Base-by-base conservation (phyloP, 2,797 vertebrate species). In the Mormyrops attenuatus region DNA sequence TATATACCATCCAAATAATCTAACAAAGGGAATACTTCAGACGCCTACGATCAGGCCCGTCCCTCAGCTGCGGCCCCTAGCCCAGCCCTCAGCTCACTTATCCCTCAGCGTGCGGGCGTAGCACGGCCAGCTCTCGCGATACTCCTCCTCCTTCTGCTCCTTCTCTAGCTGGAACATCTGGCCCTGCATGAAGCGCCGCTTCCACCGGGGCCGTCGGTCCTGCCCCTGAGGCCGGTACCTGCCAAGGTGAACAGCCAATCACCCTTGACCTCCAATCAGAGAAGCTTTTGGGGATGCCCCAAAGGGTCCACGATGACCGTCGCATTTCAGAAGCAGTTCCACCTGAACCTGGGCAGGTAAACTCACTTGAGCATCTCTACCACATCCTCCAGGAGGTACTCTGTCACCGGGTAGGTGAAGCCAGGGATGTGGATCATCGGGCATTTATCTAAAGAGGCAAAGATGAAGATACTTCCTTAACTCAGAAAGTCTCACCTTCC, bases 381-480 rank as follows among this genome's bases (percentile, higher is more conserved):
- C 44, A 99, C 95, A 69, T 99, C 98, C 93, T 99, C 98, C 0
- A 99, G 95, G 52, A 99, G 95, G 91, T 97, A 98, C 66, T 99
- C 98, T 89, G 96, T 94, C 90, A 99, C 99, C 0, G 98, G 98
- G 93, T 97, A 99, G 0, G 99, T 97, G 93, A 98, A 97, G 0
- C 99, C 99, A 90, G 99, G 98, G 91, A 99, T 99, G 94, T 99
- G 98, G 91, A 99, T 95, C 95, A 99, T 97, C 49, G 98, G 97
- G 92, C 97, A 99, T 34, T 96, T 94, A 91, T 95, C 99, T 99
- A 90, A 49, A 90, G 11, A 44, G 7, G 82, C 17, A 30, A 85
- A 26, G 47, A 52, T 11, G 22, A 50, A 44, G 41, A 85, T 22
- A 85, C 47, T 22, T 22, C 9, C 9, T 30, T 13, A 50, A 52